phyloP scores from a whole-genome alignment of 2,888 invertebrate species.

The Gari tellinella region DNA sequence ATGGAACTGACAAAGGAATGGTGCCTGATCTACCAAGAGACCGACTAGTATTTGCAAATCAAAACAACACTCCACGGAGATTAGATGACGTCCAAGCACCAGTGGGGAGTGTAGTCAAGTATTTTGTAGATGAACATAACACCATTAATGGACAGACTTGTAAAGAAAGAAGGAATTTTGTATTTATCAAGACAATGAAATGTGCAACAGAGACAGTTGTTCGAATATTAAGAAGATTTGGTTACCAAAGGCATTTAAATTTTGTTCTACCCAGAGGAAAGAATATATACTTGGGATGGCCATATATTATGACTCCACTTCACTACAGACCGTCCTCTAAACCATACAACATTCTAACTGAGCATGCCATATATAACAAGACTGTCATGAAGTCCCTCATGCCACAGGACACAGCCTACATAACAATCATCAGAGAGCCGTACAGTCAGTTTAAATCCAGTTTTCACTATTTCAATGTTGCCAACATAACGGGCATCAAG shows the following conservation, averaged over 20 bases:
- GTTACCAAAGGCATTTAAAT: slow-evolving; percentile 72
- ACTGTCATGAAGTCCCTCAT: slow-evolving; percentile 73
- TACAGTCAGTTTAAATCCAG: slow-evolving; percentile 78
- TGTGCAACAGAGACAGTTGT: slow-evolving; percentile 82
- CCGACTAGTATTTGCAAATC: too few relatives aligned
- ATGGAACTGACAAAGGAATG: too few relatives aligned
- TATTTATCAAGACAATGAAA: slow-evolving; percentile 83
- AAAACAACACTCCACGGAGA: too few relatives aligned
- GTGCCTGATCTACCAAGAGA: too few relatives aligned
- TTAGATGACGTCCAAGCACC: too few relatives aligned
- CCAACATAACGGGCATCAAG: slow-evolving; percentile 58
- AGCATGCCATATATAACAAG: slow-evolving; percentile 81
- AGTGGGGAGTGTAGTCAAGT: too few relatives aligned
- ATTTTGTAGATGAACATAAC: slow-evolving; percentile 9
- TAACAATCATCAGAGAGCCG: slow-evolving; percentile 81
- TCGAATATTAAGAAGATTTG: slow-evolving; percentile 79
- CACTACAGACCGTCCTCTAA: slow-evolving; percentile 74
- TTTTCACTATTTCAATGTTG: slow-evolving; percentile 80
- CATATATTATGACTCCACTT: slow-evolving; percentile 70
- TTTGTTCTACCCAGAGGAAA: slow-evolving; percentile 76
- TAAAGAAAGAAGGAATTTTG: slow-evolving; percentile 70
- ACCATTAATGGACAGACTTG: slow-evolving; percentile 31
- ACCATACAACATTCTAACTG: slow-evolving; percentile 77
- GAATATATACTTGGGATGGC: slow-evolving; percentile 82
- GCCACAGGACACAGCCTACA: slow-evolving; percentile 73